phyloP scores from a whole-genome alignment of 2,888 invertebrate species.

The Spialia ferax region DNA sequence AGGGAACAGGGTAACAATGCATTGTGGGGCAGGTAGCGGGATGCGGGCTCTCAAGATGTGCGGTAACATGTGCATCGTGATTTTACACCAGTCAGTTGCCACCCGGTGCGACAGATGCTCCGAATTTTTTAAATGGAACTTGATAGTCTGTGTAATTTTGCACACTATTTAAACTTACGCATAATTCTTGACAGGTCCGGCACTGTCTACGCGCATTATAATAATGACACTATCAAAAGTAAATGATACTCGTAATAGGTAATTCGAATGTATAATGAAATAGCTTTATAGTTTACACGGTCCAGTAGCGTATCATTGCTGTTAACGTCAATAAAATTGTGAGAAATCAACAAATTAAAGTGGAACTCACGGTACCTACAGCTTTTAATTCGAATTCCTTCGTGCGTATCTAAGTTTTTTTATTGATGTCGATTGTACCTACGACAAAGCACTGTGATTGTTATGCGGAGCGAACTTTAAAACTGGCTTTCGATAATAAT shows the following conservation, averaged over 20 bases:
- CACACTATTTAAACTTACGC: slow-evolving; percentile 24
- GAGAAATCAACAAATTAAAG: slow-evolving; percentile 33
- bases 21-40: slow-evolving; percentile 72
- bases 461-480: slow-evolving; percentile 14
- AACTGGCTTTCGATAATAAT: slow-evolving; percentile 10
- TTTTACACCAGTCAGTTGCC: slow-evolving; percentile 54
- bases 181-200: no score
- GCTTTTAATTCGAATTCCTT: slow-evolving; percentile 31
- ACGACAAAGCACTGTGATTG: slow-evolving; percentile 19
- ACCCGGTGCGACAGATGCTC: slow-evolving; percentile 71
- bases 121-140: slow-evolving; percentile 49
- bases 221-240: slow-evolving; percentile 7
- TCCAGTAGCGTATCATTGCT: slow-evolving; percentile 18
- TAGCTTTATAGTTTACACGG: neutral
- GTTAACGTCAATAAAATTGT: slow-evolving; percentile 24
- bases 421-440: slow-evolving; percentile 37
- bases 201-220: no score
- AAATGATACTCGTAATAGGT: neutral
- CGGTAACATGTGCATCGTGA: slow-evolving; percentile 66
- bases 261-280: neutral
- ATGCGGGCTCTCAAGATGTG: slow-evolving; percentile 71
- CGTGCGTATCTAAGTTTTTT: slow-evolving; percentile 42
- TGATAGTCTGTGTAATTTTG: slow-evolving; percentile 45
- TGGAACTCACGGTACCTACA: slow-evolving; percentile 27
- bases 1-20: slow-evolving; percentile 67